phyloP scores from a whole-genome alignment of 2,888 invertebrate genomes.

The Aromia moschata region DNA sequence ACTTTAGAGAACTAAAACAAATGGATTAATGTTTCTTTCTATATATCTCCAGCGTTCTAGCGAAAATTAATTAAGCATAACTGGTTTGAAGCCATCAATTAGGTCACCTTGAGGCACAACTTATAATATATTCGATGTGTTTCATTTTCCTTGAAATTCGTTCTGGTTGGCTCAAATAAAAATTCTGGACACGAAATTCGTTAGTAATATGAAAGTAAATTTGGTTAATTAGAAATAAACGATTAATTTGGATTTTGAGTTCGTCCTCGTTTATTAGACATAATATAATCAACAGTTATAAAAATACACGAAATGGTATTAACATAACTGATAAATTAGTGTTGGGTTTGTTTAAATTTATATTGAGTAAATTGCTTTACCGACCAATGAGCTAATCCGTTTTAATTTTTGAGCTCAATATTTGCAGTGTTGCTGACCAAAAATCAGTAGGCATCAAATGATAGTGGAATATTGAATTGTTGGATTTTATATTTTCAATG shows the following conservation, averaged over 20 bases:
- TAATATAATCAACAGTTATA: background rate
- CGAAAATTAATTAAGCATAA: constrained; percentile 21
- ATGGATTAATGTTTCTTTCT: background rate
- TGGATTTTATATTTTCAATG: no score
- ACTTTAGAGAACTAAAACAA: no score
- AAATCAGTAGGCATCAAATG: no score
- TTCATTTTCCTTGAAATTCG: constrained; percentile 18
- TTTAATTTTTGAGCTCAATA: no score
- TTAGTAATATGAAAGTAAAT: constrained; percentile 1
- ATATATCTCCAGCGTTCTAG: background rate
- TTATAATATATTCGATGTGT: constrained; percentile 11
- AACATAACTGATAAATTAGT: no score
- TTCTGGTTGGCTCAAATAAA: background rate
- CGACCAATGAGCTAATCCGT: no score
- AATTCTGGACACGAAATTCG: constrained; percentile 3
- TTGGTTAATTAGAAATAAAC: constrained; percentile 14
- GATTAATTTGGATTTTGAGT: constrained; percentile 2
- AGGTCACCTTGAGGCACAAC: constrained; percentile 18
- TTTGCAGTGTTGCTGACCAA: no score
- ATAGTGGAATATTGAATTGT: no score
- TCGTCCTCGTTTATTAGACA: background rate
- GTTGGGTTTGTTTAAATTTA: no score
- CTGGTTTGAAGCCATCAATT: constrained; percentile 13
- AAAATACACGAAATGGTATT: constrained; percentile 3
- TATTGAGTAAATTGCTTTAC: no score